phyloP scores from a whole-genome alignment of 2,113 vertebrate species.

The Zapus hudsonius region DNA sequence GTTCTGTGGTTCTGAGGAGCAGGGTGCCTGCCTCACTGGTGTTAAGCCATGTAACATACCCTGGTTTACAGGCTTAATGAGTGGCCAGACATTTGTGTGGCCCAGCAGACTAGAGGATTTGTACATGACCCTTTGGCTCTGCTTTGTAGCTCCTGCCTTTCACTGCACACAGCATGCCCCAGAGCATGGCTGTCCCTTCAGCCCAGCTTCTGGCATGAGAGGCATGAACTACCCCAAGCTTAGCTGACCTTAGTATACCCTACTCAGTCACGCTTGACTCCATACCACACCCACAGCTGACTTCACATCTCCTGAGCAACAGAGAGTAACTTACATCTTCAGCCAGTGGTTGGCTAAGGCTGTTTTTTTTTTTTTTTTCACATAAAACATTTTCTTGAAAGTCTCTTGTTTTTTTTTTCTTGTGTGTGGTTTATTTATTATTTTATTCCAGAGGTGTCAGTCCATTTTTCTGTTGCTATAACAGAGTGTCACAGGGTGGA shows the following conservation, averaged over 20 bases:
- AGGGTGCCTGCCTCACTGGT: rapidly evolving
- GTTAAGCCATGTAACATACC: no score
- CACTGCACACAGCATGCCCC: rapidly evolving
- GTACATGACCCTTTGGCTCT: background rate
- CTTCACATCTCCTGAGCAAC: background rate
- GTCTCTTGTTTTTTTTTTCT: background rate
- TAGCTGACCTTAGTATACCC: background rate
- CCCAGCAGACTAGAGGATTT: background rate
- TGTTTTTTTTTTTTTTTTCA: no score
- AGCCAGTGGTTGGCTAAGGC: background rate
- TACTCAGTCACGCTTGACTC: rapidly evolving
- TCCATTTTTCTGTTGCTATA: background rate
- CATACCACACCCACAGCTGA: rapidly evolving
- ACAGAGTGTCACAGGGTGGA: background rate
- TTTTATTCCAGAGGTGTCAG: background rate
- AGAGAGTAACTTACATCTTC: no score
- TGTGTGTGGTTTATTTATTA: background rate
- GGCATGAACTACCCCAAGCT: rapidly evolving
- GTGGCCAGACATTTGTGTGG: background rate
- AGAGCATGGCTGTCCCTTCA: background rate
- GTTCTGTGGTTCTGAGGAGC: rapidly evolving
- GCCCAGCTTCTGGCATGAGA: background rate
- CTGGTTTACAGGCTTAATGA: no score
- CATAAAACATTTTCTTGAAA: no score
- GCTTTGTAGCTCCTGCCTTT: background rate